Percentiles rank a stretch among this genome's conserved stretches.
Conservation (phyloP, 2,888 invertebrate genomes). For the Monoplex corrugatus region DNA sequence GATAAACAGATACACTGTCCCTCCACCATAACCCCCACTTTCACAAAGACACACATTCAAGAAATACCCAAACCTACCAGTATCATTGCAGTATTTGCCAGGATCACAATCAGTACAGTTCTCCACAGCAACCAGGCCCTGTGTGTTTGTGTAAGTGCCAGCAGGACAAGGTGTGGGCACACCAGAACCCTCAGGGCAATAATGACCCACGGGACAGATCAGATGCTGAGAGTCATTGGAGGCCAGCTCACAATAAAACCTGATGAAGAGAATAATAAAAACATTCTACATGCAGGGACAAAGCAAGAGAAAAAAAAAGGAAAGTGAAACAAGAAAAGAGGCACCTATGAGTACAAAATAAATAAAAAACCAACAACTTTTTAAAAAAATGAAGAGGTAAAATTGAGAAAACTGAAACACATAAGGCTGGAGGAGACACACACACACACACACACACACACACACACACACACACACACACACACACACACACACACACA, state of each 20-base stretch:
- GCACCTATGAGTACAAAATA: too few relatives aligned
- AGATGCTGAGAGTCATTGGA: slow-evolving; percentile 70
- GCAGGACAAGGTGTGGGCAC: slow-evolving; percentile 69
- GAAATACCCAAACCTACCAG: slow-evolving; percentile 64
- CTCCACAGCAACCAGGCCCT: slow-evolving; percentile 66
- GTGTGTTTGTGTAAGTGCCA: slow-evolving; percentile 74
- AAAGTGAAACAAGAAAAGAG: too few relatives aligned
- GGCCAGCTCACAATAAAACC: slow-evolving; percentile 76
- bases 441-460: too few relatives aligned
- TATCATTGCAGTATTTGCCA: slow-evolving; percentile 79
- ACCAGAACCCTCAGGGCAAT: slow-evolving; percentile 72
- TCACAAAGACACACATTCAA: background rate
- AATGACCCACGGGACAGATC: slow-evolving; percentile 72
- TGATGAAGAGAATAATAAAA: slow-evolving; percentile 56
- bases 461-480: too few relatives aligned
- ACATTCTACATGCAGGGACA: background rate
- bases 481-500: too few relatives aligned
- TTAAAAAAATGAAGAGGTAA: too few relatives aligned
- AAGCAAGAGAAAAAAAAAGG: too few relatives aligned
- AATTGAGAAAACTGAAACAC: too few relatives aligned
- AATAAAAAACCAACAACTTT: too few relatives aligned
- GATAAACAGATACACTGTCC: too few relatives aligned
- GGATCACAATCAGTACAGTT: slow-evolving; percentile 75
- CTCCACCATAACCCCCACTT: background rate
- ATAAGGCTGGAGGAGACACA: too few relatives aligned